Evolutionary conservation across 1,140 invertebrate species (phyloP).

Genomic region (Drosophila pseudoananassae): DNA sequence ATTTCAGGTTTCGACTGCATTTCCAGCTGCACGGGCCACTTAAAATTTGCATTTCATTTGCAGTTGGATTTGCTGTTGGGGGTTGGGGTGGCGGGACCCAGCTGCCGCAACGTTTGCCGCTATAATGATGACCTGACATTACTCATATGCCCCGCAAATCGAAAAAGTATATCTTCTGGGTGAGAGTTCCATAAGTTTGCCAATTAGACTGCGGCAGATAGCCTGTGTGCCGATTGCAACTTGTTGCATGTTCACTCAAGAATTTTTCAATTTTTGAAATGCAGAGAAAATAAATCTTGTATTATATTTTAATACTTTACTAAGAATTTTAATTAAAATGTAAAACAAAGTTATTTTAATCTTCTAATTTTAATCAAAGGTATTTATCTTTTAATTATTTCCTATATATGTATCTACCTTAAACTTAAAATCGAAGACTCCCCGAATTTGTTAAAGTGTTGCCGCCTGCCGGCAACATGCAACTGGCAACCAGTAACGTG

Average conservation of each 20-base stretch:
- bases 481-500: slow-evolving; percentile 14
- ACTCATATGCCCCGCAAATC: slow-evolving; percentile 59
- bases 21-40: slow-evolving; percentile 50
- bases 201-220: slow-evolving; percentile 59
- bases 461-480: slow-evolving; percentile 4
- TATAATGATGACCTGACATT: slow-evolving; percentile 45
- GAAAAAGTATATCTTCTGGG: slow-evolving; percentile 49
- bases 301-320: not conserved
- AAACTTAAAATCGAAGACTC: not conserved
- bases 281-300: not conserved
- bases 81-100: slow-evolving; percentile 16
- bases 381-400: too few relatives aligned
- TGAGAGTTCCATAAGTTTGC: slow-evolving; percentile 70
- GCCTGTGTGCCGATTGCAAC: slow-evolving; percentile 38
- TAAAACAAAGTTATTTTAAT: too few relatives aligned
- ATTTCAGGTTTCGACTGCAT: slow-evolving; percentile 33
- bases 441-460: not conserved
- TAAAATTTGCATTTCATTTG: slow-evolving; percentile 68
- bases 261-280: slow-evolving; percentile 1
- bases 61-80: not conserved
- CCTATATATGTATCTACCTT: too few relatives aligned
- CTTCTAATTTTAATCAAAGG: too few relatives aligned
- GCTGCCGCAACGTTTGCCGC: slow-evolving; percentile 22
- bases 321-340: too few relatives aligned
- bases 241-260: slow-evolving; percentile 9